Evolutionary conservation across 1,140 invertebrate genomes (phyloP).

Genomic region (Musca domestica): DNA sequence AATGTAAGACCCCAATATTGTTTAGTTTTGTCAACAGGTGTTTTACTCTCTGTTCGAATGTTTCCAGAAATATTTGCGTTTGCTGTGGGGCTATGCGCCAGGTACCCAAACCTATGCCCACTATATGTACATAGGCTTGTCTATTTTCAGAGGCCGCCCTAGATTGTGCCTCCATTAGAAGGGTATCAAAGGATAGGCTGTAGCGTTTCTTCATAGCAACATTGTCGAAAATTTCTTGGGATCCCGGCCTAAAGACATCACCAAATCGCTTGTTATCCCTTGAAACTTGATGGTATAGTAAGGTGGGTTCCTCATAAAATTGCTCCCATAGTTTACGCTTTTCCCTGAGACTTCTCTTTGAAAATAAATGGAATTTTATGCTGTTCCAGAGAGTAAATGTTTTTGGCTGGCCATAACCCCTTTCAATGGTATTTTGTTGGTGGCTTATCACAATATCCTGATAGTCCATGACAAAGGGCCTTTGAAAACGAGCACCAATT

Average conservation of each 20-base stretch:
- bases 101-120: slow-evolving; percentile 31
- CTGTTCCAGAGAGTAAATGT: too few species aligned
- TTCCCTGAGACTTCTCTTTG: slow-evolving; percentile 5
- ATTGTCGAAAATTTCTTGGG: slow-evolving; percentile 26
- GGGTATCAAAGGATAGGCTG: slow-evolving; percentile 26
- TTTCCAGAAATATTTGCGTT: slow-evolving; percentile 33
- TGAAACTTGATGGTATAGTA: slow-evolving; percentile 12
- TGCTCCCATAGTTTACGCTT: slow-evolving; percentile 27
- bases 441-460: slow-evolving; percentile 58
- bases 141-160: slow-evolving; percentile 12
- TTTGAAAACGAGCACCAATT: slow-evolving; percentile 56
- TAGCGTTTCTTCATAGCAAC: slow-evolving; percentile 31
- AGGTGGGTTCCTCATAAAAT: slow-evolving; percentile 28
- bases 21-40: slow-evolving; percentile 27
- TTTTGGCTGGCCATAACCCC: slow-evolving; percentile 51
- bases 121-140: slow-evolving; percentile 30
- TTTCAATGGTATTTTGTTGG: slow-evolving; percentile 55
- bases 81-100: slow-evolving; percentile 31
- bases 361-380: neutral
- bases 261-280: slow-evolving; percentile 25
- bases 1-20: slow-evolving; percentile 31
- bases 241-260: neutral
- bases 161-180: slow-evolving; percentile 26
- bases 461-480: slow-evolving; percentile 58
- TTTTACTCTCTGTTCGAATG: slow-evolving; percentile 32